Evolutionary conservation across 2,888 invertebrate species (phyloP), one percentile per base, ranked within the genome.

Genomic region (Odiellus spinosus): DNA sequence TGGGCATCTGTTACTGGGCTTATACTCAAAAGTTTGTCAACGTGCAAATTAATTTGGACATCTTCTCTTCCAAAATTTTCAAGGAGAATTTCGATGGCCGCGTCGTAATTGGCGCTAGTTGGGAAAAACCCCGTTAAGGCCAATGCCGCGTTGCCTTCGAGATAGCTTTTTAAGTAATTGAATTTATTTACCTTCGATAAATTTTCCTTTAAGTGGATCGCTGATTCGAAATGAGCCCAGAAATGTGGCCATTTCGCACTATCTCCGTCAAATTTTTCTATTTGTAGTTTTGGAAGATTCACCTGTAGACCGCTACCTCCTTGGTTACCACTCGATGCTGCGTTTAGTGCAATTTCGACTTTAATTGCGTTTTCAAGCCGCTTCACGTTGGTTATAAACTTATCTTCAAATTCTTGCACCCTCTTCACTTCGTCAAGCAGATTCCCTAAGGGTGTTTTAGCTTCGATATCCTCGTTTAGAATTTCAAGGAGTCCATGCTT

Each of bases 61-160:
- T 45, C 45, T 18, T 18, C 14, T 35, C 18, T 18, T 20, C 44
- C 44, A 19, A 11, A 44, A 12, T 38, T 40, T 19, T 45, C 45
- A 33, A 33, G 40, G 18, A 45, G 15, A 15, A 40, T 15, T 33
- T 40, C 8, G 18, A 46, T 35, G 3, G 35, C 35, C 2, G 40
- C 14, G 15, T 46, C 46, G 34, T 46, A 46, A 34, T 46, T 46
- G 15, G 21, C 12, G n/a, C 42, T 26, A 3, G 46, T 46, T 2
- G 26, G 15, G 1, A 35, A 26, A 32, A 39, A 19, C 34, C 40
- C 33, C 10, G 32, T 32, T 12, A 45, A n/a, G 3, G 11, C 19
- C 15, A 11, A 14, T 12, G 36, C 17, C 3, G 26, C 38, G 21
- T 17, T 14, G 20, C 42, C 46, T n/a, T 18, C 18, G 3, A 46